Conservation (phyloP, 2,797 vertebrate genomes). For the Hyperoplus immaculatus region DNA sequence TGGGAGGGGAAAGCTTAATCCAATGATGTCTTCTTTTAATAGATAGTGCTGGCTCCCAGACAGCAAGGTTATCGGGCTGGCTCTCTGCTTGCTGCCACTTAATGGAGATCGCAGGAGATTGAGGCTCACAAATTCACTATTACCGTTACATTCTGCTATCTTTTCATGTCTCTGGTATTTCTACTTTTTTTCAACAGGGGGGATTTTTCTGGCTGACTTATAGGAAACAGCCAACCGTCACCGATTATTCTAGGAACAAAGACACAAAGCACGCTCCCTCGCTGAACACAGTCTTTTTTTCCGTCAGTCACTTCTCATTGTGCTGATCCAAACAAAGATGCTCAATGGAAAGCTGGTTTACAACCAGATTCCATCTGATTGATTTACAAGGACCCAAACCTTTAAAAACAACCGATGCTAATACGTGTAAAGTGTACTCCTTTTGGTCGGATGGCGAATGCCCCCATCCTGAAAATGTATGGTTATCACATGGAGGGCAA, state of each 20-base stretch:
- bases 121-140: slow-evolving; percentile 69
- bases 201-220: slow-evolving; percentile 49
- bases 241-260: slow-evolving; percentile 65
- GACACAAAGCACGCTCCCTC: slow-evolving; percentile 22
- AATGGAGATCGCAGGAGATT: slow-evolving; percentile 78
- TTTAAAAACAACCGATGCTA: slow-evolving; percentile 68
- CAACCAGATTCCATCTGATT: slow-evolving; percentile 66
- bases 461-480: slow-evolving; percentile 39
- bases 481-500: slow-evolving; percentile 78
- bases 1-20: slow-evolving; percentile 86
- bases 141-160: slow-evolving; percentile 63
- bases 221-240: slow-evolving; percentile 46
- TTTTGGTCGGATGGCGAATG: slow-evolving; percentile 40
- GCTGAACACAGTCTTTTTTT: slow-evolving; percentile 48
- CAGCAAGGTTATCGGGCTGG: slow-evolving; percentile 83
- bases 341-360: slow-evolving; percentile 77
- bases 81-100: slow-evolving; percentile 77
- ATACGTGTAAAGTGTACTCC: slow-evolving; percentile 61
- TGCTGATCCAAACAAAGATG: slow-evolving; percentile 37
- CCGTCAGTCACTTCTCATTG: slow-evolving; percentile 55
- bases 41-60: slow-evolving; percentile 86
- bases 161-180: slow-evolving; percentile 64
- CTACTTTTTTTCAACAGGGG: slow-evolving; percentile 42
- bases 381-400: slow-evolving; percentile 62
- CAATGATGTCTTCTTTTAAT: slow-evolving; percentile 85